Evolutionary conservation across 2,888 invertebrate genomes (phyloP).

Genomic region (Pilophorus perplexus): DNA sequence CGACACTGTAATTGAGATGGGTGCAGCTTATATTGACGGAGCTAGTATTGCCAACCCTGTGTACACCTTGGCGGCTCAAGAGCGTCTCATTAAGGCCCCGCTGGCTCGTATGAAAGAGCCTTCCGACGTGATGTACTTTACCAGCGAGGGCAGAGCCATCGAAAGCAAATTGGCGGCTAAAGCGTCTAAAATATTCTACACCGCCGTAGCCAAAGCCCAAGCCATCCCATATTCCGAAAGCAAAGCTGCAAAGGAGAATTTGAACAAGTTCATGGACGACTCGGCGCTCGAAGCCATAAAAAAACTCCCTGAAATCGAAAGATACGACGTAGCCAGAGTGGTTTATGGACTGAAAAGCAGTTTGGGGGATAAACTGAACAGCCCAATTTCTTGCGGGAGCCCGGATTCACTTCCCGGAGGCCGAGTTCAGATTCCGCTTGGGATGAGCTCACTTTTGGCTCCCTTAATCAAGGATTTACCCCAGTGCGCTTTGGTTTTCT

Average conservation of each 20-base stretch:
- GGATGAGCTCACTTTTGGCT: conserved; percentile 66
- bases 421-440: conserved; percentile 62
- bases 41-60: conserved; percentile 70
- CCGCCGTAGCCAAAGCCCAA: conserved; percentile 66
- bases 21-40: conserved; percentile 70
- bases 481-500: conserved; percentile 59
- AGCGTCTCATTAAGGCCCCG: conserved; percentile 63
- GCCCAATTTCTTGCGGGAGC: conserved; percentile 52
- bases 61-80: conserved; percentile 67
- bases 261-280: conserved; percentile 62
- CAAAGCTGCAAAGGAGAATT: conserved; percentile 58
- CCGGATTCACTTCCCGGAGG: conserved; percentile 60
- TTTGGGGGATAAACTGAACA: conserved; percentile 36
- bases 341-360: conserved; percentile 58
- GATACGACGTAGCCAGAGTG: conserved; percentile 66
- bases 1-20: conserved; percentile 73
- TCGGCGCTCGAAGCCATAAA: conserved; percentile 67
- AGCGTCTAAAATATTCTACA: conserved; percentile 65
- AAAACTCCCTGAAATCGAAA: conserved; percentile 68
- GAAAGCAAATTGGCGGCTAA: conserved; percentile 63
- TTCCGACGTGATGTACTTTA: conserved; percentile 62
- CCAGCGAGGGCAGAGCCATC: conserved; percentile 68
- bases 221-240: conserved; percentile 56
- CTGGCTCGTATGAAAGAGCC: conserved; percentile 53
- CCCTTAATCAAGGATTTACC: conserved; percentile 66